Percentiles rank a stretch among this genome's conserved stretches.
Conservation (phyloP, 2,797 vertebrate genomes). For the Rousettus madagascariensis region DNA sequence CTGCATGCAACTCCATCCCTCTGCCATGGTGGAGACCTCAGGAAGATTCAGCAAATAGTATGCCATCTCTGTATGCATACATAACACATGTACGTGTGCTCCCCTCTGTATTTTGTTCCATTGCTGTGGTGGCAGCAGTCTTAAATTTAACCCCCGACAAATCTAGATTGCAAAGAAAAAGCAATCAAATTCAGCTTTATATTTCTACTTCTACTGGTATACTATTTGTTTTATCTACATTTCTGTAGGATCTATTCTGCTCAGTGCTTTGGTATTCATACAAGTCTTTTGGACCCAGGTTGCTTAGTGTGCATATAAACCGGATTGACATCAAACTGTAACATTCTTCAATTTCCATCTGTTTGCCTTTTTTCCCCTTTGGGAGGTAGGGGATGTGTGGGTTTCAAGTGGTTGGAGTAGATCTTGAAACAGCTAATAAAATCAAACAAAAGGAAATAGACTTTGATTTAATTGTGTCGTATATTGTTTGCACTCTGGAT, state of each 20-base stretch:
- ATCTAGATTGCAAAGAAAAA: background rate
- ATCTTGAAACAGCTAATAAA: background rate
- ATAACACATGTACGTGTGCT: accelerated
- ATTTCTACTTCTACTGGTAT: background rate
- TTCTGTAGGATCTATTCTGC: background rate
- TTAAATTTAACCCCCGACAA: background rate
- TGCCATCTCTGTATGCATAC: accelerated
- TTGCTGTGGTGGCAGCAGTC: background rate
- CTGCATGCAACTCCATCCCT: background rate
- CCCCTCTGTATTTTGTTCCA: background rate
- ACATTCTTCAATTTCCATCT: background rate
- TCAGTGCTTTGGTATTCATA: background rate
- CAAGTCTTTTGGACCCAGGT: too few relatives aligned
- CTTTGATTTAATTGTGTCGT: background rate
- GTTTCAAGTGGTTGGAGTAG: background rate
- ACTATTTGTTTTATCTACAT: background rate
- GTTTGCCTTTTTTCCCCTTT: background rate
- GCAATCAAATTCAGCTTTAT: background rate
- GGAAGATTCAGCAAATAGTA: background rate
- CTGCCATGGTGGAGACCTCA: background rate
- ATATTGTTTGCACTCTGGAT: background rate
- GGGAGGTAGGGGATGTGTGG: background rate
- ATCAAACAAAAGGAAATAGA: background rate
- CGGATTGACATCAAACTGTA: background rate
- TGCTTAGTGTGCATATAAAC: accelerated